Percentiles rank a stretch among this genome's conserved stretches.
Evolutionary conservation across 2,888 invertebrate genomes (phyloP).

Genomic region (Pammene aurita): DNA sequence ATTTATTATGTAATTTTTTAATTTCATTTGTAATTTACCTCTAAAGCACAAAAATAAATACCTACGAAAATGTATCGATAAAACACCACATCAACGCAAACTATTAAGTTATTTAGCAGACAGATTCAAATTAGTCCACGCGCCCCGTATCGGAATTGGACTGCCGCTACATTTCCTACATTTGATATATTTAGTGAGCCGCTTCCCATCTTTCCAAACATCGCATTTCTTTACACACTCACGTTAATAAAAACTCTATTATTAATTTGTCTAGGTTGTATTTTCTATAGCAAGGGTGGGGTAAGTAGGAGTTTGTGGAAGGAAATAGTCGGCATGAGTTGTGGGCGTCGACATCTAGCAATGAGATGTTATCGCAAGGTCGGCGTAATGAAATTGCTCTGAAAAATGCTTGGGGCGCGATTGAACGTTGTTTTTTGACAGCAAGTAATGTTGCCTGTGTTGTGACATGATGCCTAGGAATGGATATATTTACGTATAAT

Average conservation of each 20-base stretch:
- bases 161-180: slow-evolving; percentile 32
- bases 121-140: slow-evolving; percentile 23
- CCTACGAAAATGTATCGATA: background rate
- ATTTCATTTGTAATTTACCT: no score
- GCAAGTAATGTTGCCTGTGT: background rate
- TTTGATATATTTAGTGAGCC: slow-evolving; percentile 36
- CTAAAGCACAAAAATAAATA: background rate
- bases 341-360: slow-evolving; percentile 37
- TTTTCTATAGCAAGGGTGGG: background rate
- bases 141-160: slow-evolving; percentile 27
- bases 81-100: background rate
- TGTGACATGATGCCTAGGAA: background rate
- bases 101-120: slow-evolving; percentile 26
- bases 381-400: slow-evolving; percentile 41
- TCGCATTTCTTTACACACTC: background rate
- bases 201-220: background rate
- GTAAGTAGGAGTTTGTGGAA: background rate
- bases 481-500: no score
- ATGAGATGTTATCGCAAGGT: slow-evolving; percentile 41
- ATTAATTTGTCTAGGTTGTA: background rate
- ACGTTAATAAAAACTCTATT: slow-evolving; percentile 1
- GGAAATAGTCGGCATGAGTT: slow-evolving; percentile 12
- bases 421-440: slow-evolving; percentile 9
- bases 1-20: no score
- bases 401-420: slow-evolving; percentile 20